Conservation (phyloP, 2,113 vertebrate genomes). For the Phalacrocorax carbo region DNA sequence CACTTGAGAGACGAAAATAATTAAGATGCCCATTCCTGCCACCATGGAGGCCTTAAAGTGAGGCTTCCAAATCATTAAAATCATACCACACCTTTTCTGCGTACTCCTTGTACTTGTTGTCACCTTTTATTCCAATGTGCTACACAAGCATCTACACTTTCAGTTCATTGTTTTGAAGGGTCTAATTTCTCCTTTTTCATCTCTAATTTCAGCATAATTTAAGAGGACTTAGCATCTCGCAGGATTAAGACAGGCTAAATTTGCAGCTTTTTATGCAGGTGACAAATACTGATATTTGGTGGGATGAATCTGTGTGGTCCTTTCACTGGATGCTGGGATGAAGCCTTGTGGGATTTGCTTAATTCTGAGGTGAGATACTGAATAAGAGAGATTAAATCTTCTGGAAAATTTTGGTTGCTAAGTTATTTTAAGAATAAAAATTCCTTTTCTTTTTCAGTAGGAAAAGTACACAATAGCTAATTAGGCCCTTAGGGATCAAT, state of each 20-base stretch:
- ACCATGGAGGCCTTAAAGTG: background rate
- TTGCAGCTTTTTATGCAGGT: background rate
- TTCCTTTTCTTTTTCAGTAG: slow-evolving; percentile 27
- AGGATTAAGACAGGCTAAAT: background rate
- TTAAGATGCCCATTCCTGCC: background rate
- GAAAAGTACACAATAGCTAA: slow-evolving; percentile 56
- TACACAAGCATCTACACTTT: background rate
- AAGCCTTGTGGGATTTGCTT: background rate
- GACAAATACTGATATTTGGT: background rate
- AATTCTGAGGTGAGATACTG: background rate
- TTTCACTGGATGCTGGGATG: background rate
- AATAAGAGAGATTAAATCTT: slow-evolving; percentile 38
- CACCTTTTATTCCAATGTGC: background rate
- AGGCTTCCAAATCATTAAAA: background rate
- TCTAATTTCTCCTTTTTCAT: background rate
- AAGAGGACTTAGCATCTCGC: background rate
- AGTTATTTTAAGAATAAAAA: slow-evolving; percentile 48
- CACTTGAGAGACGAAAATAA: background rate
- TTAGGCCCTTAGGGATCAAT: slow-evolving; percentile 69
- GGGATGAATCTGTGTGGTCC: background rate
- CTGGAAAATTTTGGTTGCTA: slow-evolving; percentile 38
- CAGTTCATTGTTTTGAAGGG: background rate
- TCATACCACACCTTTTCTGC: background rate
- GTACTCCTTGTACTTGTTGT: background rate
- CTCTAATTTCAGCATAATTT: background rate